Evolutionary conservation across 2,888 invertebrate species (phyloP).

Genomic region (Chirona hameri): DNA sequence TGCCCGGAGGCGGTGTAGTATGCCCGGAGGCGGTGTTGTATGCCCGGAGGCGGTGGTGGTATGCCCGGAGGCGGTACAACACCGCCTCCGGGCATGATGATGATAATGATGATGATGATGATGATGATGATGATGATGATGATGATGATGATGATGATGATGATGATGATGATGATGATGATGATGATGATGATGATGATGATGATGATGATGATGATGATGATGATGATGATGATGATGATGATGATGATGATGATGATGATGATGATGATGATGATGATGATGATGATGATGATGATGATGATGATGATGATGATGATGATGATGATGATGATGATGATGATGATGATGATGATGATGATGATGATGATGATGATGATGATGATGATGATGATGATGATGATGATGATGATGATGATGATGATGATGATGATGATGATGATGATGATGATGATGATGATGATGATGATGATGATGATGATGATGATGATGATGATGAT

Average conservation of each 20-base stretch:
- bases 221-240: background rate
- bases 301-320: no score
- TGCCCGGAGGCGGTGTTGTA: no score
- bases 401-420: constrained; percentile 26
- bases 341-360: background rate
- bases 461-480: constrained; percentile 31
- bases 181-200: constrained; percentile 31
- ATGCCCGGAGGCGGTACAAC: no score
- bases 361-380: constrained; percentile 28
- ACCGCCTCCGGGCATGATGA: no score
- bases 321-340: background rate
- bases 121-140: constrained; percentile 30
- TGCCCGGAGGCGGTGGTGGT: no score
- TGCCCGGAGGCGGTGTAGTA: no score
- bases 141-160: constrained; percentile 31
- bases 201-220: constrained; percentile 29
- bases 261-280: constrained; percentile 28
- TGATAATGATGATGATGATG: no score
- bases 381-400: constrained; percentile 24
- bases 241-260: constrained; percentile 24
- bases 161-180: constrained; percentile 31
- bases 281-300: no score
- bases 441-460: constrained; percentile 31
- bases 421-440: constrained; percentile 29
- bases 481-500: constrained; percentile 31